Conservation (phyloP, 2,797 vertebrate species). For the Staurois parvus region DNA sequence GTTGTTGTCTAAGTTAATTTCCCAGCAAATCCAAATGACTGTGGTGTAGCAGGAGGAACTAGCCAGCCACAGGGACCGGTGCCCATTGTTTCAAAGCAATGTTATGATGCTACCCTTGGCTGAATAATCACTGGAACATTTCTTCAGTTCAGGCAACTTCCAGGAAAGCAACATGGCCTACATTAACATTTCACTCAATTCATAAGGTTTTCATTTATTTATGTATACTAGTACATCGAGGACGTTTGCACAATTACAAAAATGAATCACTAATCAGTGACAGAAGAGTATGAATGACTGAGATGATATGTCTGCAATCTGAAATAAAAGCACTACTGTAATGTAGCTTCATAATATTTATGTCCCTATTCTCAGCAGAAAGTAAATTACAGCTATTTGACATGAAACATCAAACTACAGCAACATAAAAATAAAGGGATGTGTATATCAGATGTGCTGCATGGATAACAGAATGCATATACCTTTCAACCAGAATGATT, state of each 20-base stretch:
- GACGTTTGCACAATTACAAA: conserved; percentile 31
- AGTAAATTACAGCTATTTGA: not conserved
- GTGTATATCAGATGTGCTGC: too few species aligned
- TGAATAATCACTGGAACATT: conserved; percentile 41
- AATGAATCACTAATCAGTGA: conserved; percentile 33
- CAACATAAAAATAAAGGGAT: too few species aligned
- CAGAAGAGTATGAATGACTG: conserved; percentile 2
- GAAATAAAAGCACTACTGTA: not conserved
- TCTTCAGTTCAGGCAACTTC: conserved; percentile 21
- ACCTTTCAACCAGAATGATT: too few species aligned
- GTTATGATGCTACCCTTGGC: conserved; percentile 41
- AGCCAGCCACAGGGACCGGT: conserved; percentile 29
- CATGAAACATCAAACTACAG: too few species aligned
- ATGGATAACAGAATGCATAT: too few species aligned
- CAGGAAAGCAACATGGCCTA: conserved; percentile 48
- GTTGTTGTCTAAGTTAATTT: conserved; percentile 33
- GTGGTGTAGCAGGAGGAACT: conserved; percentile 28
- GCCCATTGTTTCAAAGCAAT: conserved; percentile 34
- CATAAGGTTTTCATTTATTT: conserved; percentile 46
- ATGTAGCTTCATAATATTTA: not conserved
- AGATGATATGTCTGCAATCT: not conserved
- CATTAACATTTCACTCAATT: conserved; percentile 34
- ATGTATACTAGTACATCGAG: conserved; percentile 7
- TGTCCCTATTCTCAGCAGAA: not conserved
- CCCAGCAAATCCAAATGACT: conserved; percentile 24